Evolutionary conservation across 2,888 invertebrate species (phyloP).

Genomic region (Mayetiola destructor): DNA sequence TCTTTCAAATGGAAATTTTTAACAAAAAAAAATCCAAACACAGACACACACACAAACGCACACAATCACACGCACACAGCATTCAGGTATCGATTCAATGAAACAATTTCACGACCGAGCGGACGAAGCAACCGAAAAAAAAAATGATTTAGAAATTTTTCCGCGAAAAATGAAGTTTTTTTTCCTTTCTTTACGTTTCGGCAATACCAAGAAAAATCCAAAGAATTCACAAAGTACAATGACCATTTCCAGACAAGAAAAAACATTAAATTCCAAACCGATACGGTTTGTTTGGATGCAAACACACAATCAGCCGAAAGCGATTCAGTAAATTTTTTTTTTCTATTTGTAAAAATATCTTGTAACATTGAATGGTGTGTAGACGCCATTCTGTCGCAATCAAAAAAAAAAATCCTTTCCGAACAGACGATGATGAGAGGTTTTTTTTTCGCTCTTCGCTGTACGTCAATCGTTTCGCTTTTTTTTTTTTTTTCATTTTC

Average conservation of each 20-base stretch:
- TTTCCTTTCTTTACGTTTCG: neutral
- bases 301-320: too few relatives aligned
- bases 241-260: too few relatives aligned
- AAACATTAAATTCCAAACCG: too few relatives aligned
- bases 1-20: neutral
- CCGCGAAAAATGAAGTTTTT: neutral
- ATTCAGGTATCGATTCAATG: too few relatives aligned
- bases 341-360: too few relatives aligned
- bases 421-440: neutral
- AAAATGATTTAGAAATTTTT: too few relatives aligned
- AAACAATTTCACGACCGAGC: too few relatives aligned
- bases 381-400: conserved; percentile 15
- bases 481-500: neutral
- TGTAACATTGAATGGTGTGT: conserved; percentile 10
- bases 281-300: neutral
- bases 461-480: neutral
- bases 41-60: neutral
- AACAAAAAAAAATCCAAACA: neutral
- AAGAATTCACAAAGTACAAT: too few relatives aligned
- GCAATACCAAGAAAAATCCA: neutral
- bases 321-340: too few relatives aligned
- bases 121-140: too few relatives aligned
- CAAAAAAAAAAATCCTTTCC: conserved; percentile 15
- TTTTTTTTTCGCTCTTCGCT: neutral
- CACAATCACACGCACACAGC: too few relatives aligned